Evolutionary conservation across 2,797 vertebrate species (phyloP).

Genomic region (Podarcis siculus): DNA sequence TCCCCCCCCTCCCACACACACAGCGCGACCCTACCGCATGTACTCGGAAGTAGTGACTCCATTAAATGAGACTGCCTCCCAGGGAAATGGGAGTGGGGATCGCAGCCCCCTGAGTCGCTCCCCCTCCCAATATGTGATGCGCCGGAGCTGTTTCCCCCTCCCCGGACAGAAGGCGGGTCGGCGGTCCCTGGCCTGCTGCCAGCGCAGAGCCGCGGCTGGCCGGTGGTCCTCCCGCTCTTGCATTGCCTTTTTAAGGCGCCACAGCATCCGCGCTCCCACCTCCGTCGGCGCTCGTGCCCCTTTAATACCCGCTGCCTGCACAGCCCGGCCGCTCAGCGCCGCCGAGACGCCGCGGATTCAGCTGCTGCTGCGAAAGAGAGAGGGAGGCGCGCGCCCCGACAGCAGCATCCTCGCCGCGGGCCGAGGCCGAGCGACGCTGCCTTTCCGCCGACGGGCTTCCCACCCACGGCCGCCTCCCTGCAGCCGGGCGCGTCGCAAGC

Average conservation of each 20-base stretch:
- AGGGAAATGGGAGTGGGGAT: no score
- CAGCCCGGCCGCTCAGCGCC: background rate
- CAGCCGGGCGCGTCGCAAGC: background rate
- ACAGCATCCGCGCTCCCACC: background rate
- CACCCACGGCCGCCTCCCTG: background rate
- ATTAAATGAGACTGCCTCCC: no score
- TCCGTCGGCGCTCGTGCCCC: conserved; percentile 17
- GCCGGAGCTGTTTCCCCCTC: no score
- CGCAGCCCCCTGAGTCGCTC: background rate
- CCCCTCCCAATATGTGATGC: no score
- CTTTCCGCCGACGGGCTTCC: background rate
- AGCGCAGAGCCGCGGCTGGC: background rate
- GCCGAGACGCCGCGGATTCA: background rate
- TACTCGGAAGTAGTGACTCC: no score
- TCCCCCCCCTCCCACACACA: no score
- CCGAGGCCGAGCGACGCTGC: background rate
- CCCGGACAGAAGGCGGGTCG: background rate
- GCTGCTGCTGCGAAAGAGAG: conserved; percentile 24
- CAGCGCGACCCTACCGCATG: no score
- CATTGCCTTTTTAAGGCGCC: conserved; percentile 58
- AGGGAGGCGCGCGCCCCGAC: background rate
- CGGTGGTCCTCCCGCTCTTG: background rate
- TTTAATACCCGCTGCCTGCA: conserved; percentile 60
- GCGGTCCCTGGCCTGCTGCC: background rate
- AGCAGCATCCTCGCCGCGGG: background rate